These are phyloP conservation scores for Acanthochromis polyacanthus DNA, from an alignment of 2,113 vertebrate species.

Conservation along the genomic window DNA sequence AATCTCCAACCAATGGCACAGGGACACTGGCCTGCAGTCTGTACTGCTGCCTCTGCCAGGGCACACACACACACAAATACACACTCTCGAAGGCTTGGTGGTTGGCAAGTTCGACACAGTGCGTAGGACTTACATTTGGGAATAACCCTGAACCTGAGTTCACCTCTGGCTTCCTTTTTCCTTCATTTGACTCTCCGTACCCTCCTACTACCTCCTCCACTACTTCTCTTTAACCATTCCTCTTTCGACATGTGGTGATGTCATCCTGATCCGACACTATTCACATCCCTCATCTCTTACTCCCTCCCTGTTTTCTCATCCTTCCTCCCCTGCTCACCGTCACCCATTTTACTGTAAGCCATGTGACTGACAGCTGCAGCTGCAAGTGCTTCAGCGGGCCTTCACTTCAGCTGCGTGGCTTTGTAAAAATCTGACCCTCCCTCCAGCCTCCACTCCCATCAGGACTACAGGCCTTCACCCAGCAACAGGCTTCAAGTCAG, in stretches of 20 bases:
- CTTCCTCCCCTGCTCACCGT: constrained; percentile 52
- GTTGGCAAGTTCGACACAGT: constrained; percentile 6
- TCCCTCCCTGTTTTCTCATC: constrained; percentile 61
- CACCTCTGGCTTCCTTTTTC: constrained; percentile 18
- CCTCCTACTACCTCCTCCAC: constrained; percentile 28
- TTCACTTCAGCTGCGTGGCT: constrained; percentile 84
- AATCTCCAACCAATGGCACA: constrained; percentile 54
- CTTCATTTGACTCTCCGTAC: neutral
- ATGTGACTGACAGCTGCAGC: constrained; percentile 85
- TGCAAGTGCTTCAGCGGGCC: constrained; percentile 74
- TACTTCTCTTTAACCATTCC: constrained; percentile 33
- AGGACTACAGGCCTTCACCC: constrained; percentile 64
- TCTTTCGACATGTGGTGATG: constrained; percentile 60
- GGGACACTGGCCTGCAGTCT: constrained; percentile 56
- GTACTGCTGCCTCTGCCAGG: constrained; percentile 27
- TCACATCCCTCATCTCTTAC: constrained; percentile 23
- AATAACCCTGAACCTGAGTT: constrained; percentile 41
- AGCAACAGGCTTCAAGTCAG: constrained; percentile 86
- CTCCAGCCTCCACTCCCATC: constrained; percentile 71
- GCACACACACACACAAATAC: constrained; percentile 13
- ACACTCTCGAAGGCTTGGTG: constrained; percentile 9
- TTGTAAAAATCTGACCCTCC: constrained; percentile 81
- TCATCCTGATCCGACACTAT: constrained; percentile 71
- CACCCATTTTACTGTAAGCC: constrained; percentile 80
- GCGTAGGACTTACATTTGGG: constrained; percentile 44